Evolutionary conservation across 2,888 invertebrate species (phyloP).

Genomic region (Crepidodera aurea): DNA sequence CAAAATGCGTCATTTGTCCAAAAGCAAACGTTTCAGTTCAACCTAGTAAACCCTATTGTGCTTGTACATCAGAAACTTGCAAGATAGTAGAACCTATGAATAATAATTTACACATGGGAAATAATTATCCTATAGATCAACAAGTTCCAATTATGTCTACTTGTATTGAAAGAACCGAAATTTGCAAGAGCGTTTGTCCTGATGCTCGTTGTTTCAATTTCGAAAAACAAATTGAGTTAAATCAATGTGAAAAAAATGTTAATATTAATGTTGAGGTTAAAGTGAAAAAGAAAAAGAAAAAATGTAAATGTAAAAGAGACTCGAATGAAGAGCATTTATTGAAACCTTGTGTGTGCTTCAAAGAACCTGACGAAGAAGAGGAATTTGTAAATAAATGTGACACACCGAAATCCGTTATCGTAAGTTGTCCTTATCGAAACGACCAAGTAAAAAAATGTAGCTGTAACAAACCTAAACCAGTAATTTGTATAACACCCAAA

Average conservation of each 20-base stretch:
- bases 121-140: not conserved
- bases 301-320: slow-evolving; percentile 6
- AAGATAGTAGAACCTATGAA: not conserved
- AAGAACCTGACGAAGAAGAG: not conserved
- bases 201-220: slow-evolving; percentile 3
- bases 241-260: slow-evolving; percentile 7
- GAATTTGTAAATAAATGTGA: not conserved
- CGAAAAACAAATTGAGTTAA: slow-evolving; percentile 2
- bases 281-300: slow-evolving; percentile 19
- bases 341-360: not conserved
- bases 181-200: slow-evolving; percentile 5
- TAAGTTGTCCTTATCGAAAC: not conserved
- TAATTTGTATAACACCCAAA: too few relatives aligned
- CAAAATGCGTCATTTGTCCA: not conserved
- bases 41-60: not conserved
- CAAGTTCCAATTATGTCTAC: not conserved
- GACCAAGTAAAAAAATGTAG: not conserved
- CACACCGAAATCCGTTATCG: not conserved
- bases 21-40: slow-evolving; percentile 12
- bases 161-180: slow-evolving; percentile 2
- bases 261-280: slow-evolving; percentile 22
- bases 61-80: not conserved
- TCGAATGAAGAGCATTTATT: not conserved
- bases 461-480: not conserved
- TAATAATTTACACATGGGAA: not conserved